phyloP scores from a whole-genome alignment of 2,888 invertebrate genomes.

The Julus scandinavius region DNA sequence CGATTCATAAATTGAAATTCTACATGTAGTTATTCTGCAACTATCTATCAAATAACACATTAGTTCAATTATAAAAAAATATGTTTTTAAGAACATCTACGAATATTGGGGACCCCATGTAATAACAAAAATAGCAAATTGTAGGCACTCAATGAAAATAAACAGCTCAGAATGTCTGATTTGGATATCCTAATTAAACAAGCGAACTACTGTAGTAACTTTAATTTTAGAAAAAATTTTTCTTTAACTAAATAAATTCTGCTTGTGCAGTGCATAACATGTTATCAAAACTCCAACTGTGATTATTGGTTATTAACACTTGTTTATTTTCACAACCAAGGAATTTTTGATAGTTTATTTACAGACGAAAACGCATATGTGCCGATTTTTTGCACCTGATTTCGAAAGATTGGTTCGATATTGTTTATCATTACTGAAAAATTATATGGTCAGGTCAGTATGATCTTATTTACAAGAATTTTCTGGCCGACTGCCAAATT shows the following conservation, averaged over 20 bases:
- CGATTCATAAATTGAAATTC: too few species aligned
- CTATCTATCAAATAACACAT: too few species aligned
- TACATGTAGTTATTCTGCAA: too few species aligned
- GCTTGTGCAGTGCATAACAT: not conserved
- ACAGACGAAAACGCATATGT: not conserved
- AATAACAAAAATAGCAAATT: not conserved
- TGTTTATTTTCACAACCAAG: not conserved
- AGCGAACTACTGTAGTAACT: not conserved
- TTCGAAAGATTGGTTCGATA: not conserved
- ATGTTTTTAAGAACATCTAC: too few species aligned
- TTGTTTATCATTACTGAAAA: conserved; percentile 19
- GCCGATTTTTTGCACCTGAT: not conserved
- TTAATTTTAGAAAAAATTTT: not conserved
- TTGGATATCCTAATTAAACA: not conserved
- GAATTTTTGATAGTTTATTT: not conserved
- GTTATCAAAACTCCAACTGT: not conserved
- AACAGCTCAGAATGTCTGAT: not conserved
- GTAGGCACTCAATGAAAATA: not conserved
- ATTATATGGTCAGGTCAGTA: conserved; percentile 13
- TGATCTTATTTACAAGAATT: not conserved
- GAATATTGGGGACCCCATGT: too few species aligned
- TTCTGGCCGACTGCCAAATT: not conserved
- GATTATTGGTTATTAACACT: not conserved
- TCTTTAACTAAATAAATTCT: not conserved
- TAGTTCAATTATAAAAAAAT: too few species aligned